Conservation (phyloP, 2,113 vertebrate species). For the Collichthys lucidus region DNA sequence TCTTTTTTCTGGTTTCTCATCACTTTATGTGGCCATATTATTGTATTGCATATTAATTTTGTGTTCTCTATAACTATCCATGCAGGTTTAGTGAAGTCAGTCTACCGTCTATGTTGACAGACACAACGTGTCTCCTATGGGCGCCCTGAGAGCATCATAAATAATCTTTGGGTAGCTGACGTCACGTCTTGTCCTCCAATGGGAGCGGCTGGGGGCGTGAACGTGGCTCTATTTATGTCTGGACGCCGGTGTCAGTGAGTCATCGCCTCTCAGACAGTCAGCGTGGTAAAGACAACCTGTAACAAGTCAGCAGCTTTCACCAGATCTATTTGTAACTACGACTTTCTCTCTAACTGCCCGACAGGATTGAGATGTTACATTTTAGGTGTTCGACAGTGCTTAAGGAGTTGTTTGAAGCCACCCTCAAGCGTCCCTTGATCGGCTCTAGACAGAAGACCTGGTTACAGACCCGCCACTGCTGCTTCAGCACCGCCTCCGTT, state of each 20-base stretch:
- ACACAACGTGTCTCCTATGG: conserved; percentile 1
- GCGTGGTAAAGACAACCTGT: fast-evolving
- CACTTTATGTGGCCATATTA: no score
- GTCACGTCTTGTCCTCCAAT: conserved; percentile 66
- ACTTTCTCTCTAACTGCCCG: conserved; percentile 54
- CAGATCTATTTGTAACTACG: conserved; percentile 21
- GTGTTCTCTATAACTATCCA: no score
- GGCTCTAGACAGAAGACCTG: conserved; percentile 61
- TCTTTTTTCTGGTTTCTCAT: no score
- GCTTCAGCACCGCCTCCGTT: conserved; percentile 52
- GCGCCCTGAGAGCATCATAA: fast-evolving
- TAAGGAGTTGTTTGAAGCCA: conserved; percentile 82
- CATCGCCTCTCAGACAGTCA: conserved; percentile 30
- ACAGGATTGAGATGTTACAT: conserved; percentile 85
- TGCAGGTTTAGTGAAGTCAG: no score
- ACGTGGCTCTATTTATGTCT: conserved; percentile 37
- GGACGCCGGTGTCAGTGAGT: conserved; percentile 27
- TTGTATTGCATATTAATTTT: no score
- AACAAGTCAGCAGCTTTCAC: neutral
- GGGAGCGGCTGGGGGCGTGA: conserved; percentile 46
- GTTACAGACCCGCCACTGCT: conserved; percentile 46
- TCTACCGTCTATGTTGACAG: neutral
- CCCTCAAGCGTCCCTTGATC: conserved; percentile 74
- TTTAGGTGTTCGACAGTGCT: conserved; percentile 80
- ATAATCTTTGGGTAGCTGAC: conserved; percentile 32